Base-by-base conservation (phyloP, 2,888 invertebrate species). In the Cyclophora punctaria region DNA sequence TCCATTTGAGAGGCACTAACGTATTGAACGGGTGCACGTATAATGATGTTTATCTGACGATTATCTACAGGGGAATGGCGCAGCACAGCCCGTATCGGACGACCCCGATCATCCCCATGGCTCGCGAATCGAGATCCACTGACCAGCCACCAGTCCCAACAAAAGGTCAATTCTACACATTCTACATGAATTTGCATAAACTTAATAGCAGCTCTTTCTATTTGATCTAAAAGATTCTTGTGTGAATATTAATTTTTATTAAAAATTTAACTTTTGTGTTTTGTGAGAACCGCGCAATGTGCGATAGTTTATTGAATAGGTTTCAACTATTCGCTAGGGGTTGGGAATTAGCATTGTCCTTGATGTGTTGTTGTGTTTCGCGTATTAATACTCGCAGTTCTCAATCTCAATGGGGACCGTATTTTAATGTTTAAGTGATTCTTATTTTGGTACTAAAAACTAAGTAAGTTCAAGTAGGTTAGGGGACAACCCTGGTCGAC, bases 71-170 rank as follows among this genome's bases (percentile, higher is more conserved):
- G 62, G 57, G 72, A 87, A 80, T 86, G 85, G 78, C 65, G 72
- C 66, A 73, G 71, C 69, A 20, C 20, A 2, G 20, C 4, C 5
- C 37, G 68, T 66, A 75, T 76, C 78, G 72, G 79, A 83, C 84
- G 84, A 85, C 86, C 85, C 82, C 85, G 20, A 44, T 76, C 76
- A 54, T 72, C 66, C 37, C 67, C 60, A 60, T 71, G 71, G 62
- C 80, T 81, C 77, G 87, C 85, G 76, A 86, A 87, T 80, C 75
- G 72, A 80, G 77, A 83, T 77, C 72, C 72, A 78, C 71, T 78
- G 83, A 77, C 83, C 84, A 77, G 77, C 68, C 61, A 77, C 83
- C 84, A 77, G 77, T 68, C 61, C 56, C 63, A 69, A 82, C 78
- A 82, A 80, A 75, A 71, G 73, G 62, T 55, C 50, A 58, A 59